Evolutionary conservation across 2,888 invertebrate species (phyloP).

Genomic region (Ophion costatus): DNA sequence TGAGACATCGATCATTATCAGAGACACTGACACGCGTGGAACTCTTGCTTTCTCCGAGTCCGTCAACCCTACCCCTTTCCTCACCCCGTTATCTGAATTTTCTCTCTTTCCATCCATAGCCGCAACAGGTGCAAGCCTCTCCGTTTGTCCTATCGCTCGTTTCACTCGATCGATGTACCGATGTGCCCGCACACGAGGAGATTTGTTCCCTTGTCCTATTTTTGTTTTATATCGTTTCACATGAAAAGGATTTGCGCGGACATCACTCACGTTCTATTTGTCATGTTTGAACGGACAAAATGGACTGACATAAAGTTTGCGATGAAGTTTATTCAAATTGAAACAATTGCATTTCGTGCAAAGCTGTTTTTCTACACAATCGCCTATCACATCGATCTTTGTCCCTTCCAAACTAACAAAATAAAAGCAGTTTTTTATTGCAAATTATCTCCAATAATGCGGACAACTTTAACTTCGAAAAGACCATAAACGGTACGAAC

Average conservation of each 20-base stretch:
- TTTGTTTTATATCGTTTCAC: neutral
- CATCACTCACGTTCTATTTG: neutral
- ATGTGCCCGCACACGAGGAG: neutral
- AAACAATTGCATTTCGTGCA: too few species aligned
- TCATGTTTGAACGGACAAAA: too few species aligned
- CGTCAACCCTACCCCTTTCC: slow-evolving; percentile 33
- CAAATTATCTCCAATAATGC: too few species aligned
- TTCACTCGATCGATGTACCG: slow-evolving; percentile 13
- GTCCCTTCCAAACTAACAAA: too few species aligned
- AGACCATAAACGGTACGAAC: too few species aligned
- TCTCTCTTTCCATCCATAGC: slow-evolving; percentile 23
- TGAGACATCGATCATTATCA: slow-evolving; percentile 36
- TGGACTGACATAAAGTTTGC: too few species aligned
- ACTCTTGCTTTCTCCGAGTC: slow-evolving; percentile 48
- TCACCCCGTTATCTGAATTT: slow-evolving; percentile 15
- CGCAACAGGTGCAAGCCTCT: slow-evolving; percentile 50
- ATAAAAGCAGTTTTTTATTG: too few species aligned
- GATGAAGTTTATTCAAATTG: too few species aligned
- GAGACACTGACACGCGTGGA: slow-evolving; percentile 14
- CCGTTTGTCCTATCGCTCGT: slow-evolving; percentile 36
- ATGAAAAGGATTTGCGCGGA: slow-evolving; percentile 5
- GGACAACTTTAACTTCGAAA: too few species aligned
- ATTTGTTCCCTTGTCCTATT: slow-evolving; percentile 2
- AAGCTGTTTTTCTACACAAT: too few species aligned
- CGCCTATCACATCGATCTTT: too few species aligned